Evolutionary conservation across 2,888 invertebrate genomes (phyloP).

Genomic region (Altica lythri): DNA sequence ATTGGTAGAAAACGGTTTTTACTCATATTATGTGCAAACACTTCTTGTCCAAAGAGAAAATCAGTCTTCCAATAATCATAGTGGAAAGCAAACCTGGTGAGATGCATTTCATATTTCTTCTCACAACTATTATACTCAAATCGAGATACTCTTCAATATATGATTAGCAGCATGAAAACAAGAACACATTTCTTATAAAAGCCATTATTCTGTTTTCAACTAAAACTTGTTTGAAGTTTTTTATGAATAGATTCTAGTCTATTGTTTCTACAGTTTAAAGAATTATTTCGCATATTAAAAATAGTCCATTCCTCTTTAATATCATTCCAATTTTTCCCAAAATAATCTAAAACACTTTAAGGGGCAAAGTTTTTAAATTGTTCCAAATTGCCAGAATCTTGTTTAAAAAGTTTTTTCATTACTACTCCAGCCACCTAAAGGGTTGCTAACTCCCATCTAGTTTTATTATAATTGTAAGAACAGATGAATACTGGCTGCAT

Average conservation of each 20-base stretch:
- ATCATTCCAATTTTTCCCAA: not conserved
- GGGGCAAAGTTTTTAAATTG: not conserved
- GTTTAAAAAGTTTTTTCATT: too few relatives aligned
- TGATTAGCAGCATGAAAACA: not conserved
- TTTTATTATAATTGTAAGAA: too few relatives aligned
- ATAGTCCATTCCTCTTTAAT: not conserved
- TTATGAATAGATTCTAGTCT: not conserved
- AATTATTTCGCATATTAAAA: not conserved
- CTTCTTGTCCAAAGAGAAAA: too few relatives aligned
- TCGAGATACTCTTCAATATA: too few relatives aligned
- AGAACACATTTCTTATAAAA: conserved; percentile 1
- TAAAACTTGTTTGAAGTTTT: not conserved
- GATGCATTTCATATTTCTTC: not conserved
- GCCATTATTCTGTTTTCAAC: not conserved
- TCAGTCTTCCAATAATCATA: too few relatives aligned
- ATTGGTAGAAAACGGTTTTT: too few relatives aligned
- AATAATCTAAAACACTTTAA: not conserved
- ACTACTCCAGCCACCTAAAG: too few relatives aligned
- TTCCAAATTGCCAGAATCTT: too few relatives aligned
- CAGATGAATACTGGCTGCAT: too few relatives aligned
- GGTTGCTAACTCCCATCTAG: too few relatives aligned
- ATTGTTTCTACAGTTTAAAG: not conserved
- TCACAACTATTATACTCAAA: too few relatives aligned
- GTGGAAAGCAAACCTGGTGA: not conserved
- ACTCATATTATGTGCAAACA: too few relatives aligned